These are phyloP conservation scores for Aurelia sp. DNA, from an alignment of 30 jellyfish, hydroid and myxozoan genomes.

Conservation along the genomic window DNA sequence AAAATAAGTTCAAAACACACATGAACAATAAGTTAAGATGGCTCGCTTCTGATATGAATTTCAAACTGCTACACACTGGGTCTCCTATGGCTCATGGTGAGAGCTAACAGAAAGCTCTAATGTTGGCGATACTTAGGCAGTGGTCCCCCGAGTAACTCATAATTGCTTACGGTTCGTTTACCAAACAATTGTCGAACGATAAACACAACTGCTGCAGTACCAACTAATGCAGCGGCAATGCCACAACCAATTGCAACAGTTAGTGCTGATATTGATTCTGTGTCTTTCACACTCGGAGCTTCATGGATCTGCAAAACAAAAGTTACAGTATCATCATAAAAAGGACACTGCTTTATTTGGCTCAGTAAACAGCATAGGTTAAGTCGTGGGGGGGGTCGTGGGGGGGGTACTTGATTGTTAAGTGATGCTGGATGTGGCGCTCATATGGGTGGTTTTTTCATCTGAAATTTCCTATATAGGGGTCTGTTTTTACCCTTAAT, in stretches of 20 bases:
- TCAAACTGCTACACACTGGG: too few relatives aligned
- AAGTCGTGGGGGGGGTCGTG: too few relatives aligned
- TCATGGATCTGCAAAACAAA: constrained; percentile 82
- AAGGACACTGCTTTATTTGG: background rate
- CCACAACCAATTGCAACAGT: constrained; percentile 98
- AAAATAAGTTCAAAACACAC: too few relatives aligned
- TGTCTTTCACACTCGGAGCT: constrained; percentile 82
- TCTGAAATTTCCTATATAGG: too few relatives aligned
- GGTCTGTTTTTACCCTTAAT: too few relatives aligned
- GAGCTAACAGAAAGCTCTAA: background rate
- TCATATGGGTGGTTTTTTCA: too few relatives aligned
- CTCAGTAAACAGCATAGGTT: too few relatives aligned
- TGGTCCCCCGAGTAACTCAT: constrained; percentile 67
- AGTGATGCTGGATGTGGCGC: too few relatives aligned
- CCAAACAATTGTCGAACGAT: constrained; percentile 90
- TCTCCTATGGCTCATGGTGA: too few relatives aligned
- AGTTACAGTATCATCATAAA: background rate
- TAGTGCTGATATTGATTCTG: constrained; percentile 92
- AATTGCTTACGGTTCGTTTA: constrained; percentile 58
- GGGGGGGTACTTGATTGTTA: too few relatives aligned
- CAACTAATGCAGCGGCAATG: constrained; percentile 94
- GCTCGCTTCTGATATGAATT: too few relatives aligned
- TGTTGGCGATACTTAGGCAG: constrained; percentile 46
- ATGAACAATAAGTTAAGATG: too few relatives aligned
- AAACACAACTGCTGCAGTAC: constrained; percentile 93